These are phyloP conservation scores for Oasisia sp. DNA, from an alignment of 2,888 invertebrate genomes.

Conservation along the genomic window DNA sequence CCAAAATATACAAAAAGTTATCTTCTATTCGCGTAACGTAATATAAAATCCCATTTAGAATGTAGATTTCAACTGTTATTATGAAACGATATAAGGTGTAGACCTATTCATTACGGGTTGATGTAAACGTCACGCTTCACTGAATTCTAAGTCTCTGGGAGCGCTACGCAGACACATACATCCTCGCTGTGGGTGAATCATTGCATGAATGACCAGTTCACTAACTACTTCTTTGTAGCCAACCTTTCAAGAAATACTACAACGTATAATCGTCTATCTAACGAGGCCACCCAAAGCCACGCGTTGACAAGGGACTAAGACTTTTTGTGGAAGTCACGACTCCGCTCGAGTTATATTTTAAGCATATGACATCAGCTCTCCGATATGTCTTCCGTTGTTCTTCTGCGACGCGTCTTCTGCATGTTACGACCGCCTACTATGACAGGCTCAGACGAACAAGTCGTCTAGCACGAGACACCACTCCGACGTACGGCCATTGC, in stretches of 20 bases:
- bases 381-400: background rate
- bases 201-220: background rate
- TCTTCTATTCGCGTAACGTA: no score
- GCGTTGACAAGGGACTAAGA: background rate
- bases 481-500: background rate
- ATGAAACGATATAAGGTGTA: background rate
- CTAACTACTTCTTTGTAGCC: background rate
- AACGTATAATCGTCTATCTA: background rate
- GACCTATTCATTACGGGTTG: background rate
- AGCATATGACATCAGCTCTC: slow-evolving; percentile 5
- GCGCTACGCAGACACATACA: background rate
- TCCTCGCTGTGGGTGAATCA: background rate
- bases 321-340: background rate
- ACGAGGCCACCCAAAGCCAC: background rate
- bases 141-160: background rate
- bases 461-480: background rate
- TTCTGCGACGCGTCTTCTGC: background rate
- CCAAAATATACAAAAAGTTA: background rate
- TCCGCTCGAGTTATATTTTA: background rate
- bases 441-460: background rate
- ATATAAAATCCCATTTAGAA: no score
- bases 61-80: background rate
- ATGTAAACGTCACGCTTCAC: background rate
- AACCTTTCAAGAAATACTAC: background rate
- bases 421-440: background rate